phyloP scores from a whole-genome alignment of 2,113 vertebrate genomes.

The Butorides virescens region DNA sequence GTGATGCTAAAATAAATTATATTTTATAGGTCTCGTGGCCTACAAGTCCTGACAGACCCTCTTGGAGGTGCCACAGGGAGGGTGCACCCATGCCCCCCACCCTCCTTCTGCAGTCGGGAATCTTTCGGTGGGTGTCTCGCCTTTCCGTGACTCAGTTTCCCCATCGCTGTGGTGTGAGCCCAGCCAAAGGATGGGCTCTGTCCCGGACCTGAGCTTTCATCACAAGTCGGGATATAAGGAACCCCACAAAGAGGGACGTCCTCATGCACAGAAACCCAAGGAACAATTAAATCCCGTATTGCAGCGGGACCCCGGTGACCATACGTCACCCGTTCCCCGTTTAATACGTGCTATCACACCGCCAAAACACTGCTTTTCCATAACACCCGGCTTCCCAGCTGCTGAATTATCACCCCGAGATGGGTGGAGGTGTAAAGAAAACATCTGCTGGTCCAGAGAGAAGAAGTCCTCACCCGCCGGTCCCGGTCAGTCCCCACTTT shows the following conservation, averaged over 20 bases:
- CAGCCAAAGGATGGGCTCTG: not conserved
- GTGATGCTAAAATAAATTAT: not conserved
- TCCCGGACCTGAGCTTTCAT: not conserved
- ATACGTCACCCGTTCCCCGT: accelerated
- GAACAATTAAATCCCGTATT: not conserved
- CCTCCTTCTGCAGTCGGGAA: not conserved
- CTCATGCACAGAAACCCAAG: not conserved
- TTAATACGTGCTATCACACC: accelerated
- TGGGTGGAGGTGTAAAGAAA: not conserved
- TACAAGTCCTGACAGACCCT: accelerated
- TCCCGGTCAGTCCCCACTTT: accelerated
- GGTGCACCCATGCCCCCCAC: not conserved
- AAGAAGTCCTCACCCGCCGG: not conserved
- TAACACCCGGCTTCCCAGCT: no score
- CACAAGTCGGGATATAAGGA: accelerated
- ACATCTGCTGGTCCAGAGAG: not conserved
- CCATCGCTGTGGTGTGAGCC: accelerated
- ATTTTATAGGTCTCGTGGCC: not conserved
- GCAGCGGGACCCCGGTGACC: not conserved
- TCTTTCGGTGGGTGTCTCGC: accelerated
- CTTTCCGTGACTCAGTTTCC: not conserved
- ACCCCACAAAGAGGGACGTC: not conserved
- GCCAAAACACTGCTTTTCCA: not conserved
- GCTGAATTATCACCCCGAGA: not conserved
- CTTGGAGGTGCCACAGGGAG: not conserved